Evolutionary conservation across 2,888 invertebrate genomes (phyloP).

Genomic region (Psococerastis gibbosa): DNA sequence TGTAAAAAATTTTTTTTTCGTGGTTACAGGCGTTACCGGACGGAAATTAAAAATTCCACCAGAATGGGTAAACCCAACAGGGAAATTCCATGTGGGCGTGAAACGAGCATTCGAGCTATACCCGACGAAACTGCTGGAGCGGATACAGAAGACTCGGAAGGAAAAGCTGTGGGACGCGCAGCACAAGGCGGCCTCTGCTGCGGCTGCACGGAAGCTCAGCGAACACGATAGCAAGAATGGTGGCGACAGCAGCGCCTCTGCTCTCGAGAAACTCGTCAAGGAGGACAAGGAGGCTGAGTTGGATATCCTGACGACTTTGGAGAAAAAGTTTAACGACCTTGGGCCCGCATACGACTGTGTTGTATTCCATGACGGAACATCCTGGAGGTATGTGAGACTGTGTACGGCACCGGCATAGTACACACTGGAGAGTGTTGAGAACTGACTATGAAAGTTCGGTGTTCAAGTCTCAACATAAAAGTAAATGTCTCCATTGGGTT

Average conservation of each 20-base stretch:
- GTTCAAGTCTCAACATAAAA: no score
- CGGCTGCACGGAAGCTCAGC: constrained; percentile 52
- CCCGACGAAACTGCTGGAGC: constrained; percentile 62
- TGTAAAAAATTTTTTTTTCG: not conserved
- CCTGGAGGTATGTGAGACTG: constrained; percentile 80
- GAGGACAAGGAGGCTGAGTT: constrained; percentile 78
- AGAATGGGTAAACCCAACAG: constrained; percentile 65
- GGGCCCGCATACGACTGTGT: constrained; percentile 89
- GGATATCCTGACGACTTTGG: constrained; percentile 60
- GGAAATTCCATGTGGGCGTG: constrained; percentile 71
- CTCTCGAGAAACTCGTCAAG: constrained; percentile 52
- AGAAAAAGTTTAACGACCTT: constrained; percentile 72
- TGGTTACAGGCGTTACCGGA: constrained; percentile 52
- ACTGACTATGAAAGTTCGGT: no score
- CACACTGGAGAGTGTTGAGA: no score
- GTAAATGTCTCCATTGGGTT: no score
- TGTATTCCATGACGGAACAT: constrained; percentile 76
- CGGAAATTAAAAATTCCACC: constrained; percentile 71
- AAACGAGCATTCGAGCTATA: constrained; percentile 74
- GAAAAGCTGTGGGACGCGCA: constrained; percentile 68
- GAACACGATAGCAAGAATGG: no score
- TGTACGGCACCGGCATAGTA: no score
- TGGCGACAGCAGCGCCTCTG: not conserved
- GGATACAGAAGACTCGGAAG: constrained; percentile 59
- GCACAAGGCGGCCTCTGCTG: constrained; percentile 61